Evolutionary conservation across 1,140 invertebrate genomes (phyloP).

Genomic region (Drosophila mojavensis): DNA sequence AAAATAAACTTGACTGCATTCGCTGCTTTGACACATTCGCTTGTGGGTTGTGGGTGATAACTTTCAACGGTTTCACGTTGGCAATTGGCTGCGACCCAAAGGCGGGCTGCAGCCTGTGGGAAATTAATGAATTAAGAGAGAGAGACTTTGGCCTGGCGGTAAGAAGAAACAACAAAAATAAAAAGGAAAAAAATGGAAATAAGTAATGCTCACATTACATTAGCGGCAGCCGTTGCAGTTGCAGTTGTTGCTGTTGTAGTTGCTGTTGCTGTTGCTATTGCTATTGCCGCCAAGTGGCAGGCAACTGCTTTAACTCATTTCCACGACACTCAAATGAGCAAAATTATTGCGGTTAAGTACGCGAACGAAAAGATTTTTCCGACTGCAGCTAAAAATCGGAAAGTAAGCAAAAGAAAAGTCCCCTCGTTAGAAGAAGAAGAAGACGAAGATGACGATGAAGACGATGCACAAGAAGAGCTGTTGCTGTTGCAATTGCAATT

Average conservation of each 20-base stretch:
- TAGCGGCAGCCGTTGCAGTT: constrained; percentile 38
- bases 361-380: constrained; percentile 72
- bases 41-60: constrained; percentile 65
- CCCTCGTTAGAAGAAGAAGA: constrained; percentile 14
- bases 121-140: constrained; percentile 80
- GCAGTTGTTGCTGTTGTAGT: constrained; percentile 21
- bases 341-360: constrained; percentile 83
- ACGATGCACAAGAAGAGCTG: constrained; percentile 28
- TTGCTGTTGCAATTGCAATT: not conserved
- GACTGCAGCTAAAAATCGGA: constrained; percentile 59
- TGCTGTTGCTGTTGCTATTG: constrained; percentile 19
- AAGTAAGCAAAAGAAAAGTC: constrained; percentile 69
- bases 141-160: constrained; percentile 36
- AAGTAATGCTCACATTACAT: constrained; percentile 81
- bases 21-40: constrained; percentile 34
- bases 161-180: constrained; percentile 47
- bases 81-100: constrained; percentile 58
- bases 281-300: constrained; percentile 60
- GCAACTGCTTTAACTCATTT: constrained; percentile 74
- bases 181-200: constrained; percentile 63
- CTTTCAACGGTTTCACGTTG: constrained; percentile 80
- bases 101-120: constrained; percentile 56
- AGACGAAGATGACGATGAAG: constrained; percentile 17
- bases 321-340: constrained; percentile 82
- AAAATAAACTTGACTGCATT: constrained; percentile 16